Conservation (phyloP, 1,140 invertebrate species). For the Tyrophagus putrescentiae region DNA sequence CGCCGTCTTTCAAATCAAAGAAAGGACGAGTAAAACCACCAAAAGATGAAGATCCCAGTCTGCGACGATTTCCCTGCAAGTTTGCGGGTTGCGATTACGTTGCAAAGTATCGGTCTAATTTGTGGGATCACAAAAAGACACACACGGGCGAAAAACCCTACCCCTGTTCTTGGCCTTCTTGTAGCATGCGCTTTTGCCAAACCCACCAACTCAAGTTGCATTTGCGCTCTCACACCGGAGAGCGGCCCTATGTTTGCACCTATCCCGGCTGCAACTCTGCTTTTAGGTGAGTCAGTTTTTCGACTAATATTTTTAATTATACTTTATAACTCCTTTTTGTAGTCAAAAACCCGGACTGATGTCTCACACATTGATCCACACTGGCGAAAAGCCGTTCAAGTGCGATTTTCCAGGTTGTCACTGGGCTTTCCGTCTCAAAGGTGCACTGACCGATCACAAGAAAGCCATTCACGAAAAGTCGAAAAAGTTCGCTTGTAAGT, state of each 20-base stretch:
- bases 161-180: constrained; percentile 21
- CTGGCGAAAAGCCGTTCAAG: constrained; percentile 51
- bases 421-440: constrained; percentile 9
- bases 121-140: constrained; percentile 20
- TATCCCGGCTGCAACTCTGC: constrained; percentile 45
- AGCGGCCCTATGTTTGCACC: constrained; percentile 48
- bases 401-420: constrained; percentile 39
- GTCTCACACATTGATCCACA: constrained; percentile 65
- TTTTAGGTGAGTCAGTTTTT: constrained; percentile 37
- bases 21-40: background rate
- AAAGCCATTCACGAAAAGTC: background rate
- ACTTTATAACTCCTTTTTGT: too few species aligned
- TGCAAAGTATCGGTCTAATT: constrained; percentile 16
- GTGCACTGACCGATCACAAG: background rate
- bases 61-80: constrained; percentile 11
- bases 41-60: background rate
- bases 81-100: constrained; percentile 13
- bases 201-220: constrained; percentile 51
- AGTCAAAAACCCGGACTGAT: constrained; percentile 21
- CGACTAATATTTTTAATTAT: background rate
- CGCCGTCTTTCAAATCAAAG: background rate
- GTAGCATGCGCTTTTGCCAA: constrained; percentile 14
- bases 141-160: constrained; percentile 24
- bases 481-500: constrained; percentile 12
- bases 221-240: constrained; percentile 49